A percentile compares a stretch with the other conserved stretches of the same genome.
phyloP scores from a whole-genome alignment of 92 coral and sea anemone genomes.

The Epizoanthus ramosus region DNA sequence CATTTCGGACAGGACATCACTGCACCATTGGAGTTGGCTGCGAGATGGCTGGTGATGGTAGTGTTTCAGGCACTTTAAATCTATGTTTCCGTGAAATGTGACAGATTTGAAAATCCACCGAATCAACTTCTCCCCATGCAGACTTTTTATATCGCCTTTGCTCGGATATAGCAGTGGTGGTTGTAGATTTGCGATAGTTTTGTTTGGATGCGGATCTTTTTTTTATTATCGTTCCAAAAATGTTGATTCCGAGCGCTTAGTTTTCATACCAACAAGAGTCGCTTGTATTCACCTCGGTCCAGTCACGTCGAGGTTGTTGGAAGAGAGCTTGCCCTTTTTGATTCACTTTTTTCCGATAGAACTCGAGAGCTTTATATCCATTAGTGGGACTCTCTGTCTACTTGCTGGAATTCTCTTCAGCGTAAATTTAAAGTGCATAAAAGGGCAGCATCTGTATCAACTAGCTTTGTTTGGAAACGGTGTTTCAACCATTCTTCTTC shows the following conservation, averaged over 20 bases:
- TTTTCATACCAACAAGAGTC: constrained; percentile 53
- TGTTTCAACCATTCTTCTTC: too few relatives aligned
- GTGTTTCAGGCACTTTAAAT: constrained; percentile 24
- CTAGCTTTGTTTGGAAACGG: too few relatives aligned
- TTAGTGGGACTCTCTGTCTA: constrained; percentile 45
- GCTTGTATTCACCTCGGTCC: constrained; percentile 25
- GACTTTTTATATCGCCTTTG: constrained; percentile 52
- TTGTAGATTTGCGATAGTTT: constrained; percentile 35
- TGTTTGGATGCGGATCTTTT: constrained; percentile 43
- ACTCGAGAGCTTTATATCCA: constrained; percentile 50
- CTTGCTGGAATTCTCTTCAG: too few relatives aligned
- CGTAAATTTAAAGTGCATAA: too few relatives aligned
- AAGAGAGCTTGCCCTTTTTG: constrained; percentile 55
- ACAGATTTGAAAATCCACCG: constrained; percentile 52
- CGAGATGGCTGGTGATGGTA: constrained; percentile 41
- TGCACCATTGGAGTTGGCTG: constrained; percentile 26
- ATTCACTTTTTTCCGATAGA: constrained; percentile 50
- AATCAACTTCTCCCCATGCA: constrained; percentile 54
- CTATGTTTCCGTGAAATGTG: constrained; percentile 57
- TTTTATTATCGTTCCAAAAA: constrained; percentile 53
- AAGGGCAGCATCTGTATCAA: too few relatives aligned
- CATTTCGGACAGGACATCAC: constrained; percentile 29
- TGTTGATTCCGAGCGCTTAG: constrained; percentile 58
- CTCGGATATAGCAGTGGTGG: constrained; percentile 50
- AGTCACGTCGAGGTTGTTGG: constrained; percentile 62